Evolutionary conservation across 2,888 invertebrate genomes (phyloP), one percentile per base, ranked within the genome.

Genomic region (Chrysotoxum bicinctum): DNA sequence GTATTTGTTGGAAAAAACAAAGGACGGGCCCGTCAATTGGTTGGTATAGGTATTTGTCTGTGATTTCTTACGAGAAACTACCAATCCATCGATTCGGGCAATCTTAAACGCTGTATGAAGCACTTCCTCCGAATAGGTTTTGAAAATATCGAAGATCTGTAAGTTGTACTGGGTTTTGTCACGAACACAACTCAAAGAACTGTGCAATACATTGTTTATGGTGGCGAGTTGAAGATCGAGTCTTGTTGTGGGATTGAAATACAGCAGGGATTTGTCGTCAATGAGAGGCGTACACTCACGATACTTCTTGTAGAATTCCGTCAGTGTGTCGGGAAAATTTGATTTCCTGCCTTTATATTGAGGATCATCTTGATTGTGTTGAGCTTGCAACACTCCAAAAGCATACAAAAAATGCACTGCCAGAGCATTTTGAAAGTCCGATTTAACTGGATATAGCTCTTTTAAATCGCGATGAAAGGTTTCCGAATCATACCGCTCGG

Each of bases 71-170:
- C 90, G 87, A 7, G 93, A 89, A 0, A 94, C 93, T 10, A 95
- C 93, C 89, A 96, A 92, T 35, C 94, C 93, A 87, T 94, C 94
- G 0, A 91, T 88, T 9, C 94, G 92, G 45, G 96, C 93, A 88
- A 94, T 93, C 4, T 91, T 90, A 88, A 96, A 93, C 0, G 95
- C 94, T 0, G 92, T 91, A 66, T 94, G 92, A 5, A 97, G 91
- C 6, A 95, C 89, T 30, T 92, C 92, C 87, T 96, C 96, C 0
- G 95, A 94, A 90, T 95, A 97, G 87, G 94, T 94, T 87, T 95
- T 95, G 89, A 96, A 96, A 16, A 96, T 93, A 88, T 94, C 94
- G 88, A 95, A 95, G 81, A 96, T 92, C 87, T 95, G 95, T 87
- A 94, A 93, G 0, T 94, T 93, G 90, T 94, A 94, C 0, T 94